Conservation (phyloP, 2,888 invertebrate genomes). For the Epiblema foenella region DNA sequence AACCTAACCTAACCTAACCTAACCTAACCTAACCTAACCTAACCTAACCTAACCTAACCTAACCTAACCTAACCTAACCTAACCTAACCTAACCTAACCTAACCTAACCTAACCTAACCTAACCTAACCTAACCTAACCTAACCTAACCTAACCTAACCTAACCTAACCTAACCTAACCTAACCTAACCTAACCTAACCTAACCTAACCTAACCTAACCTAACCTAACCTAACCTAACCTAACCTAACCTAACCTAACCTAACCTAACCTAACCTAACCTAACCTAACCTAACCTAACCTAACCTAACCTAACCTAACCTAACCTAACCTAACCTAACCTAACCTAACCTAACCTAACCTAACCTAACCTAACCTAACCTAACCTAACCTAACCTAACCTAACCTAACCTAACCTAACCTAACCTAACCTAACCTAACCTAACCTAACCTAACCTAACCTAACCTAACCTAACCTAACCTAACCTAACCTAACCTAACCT, state of each 20-base stretch:
- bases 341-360: conserved; percentile 15
- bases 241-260: conserved; percentile 15
- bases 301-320: conserved; percentile 15
- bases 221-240: conserved; percentile 15
- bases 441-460: conserved; percentile 15
- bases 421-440: conserved; percentile 15
- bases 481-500: conserved; percentile 15
- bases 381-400: conserved; percentile 15
- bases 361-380: conserved; percentile 15
- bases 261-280: conserved; percentile 15
- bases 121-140: conserved; percentile 15
- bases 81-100: conserved; percentile 15
- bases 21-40: conserved; percentile 15
- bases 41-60: conserved; percentile 15
- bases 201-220: conserved; percentile 15
- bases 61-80: conserved; percentile 15
- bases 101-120: conserved; percentile 15
- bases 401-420: conserved; percentile 15
- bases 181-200: conserved; percentile 15
- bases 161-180: conserved; percentile 15
- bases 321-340: conserved; percentile 15
- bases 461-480: conserved; percentile 15
- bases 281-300: conserved; percentile 15
- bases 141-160: conserved; percentile 15
- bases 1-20: conserved; percentile 15